Base-by-base conservation (phyloP, 1,140 invertebrate species). In the Hypothenemus hampei region DNA sequence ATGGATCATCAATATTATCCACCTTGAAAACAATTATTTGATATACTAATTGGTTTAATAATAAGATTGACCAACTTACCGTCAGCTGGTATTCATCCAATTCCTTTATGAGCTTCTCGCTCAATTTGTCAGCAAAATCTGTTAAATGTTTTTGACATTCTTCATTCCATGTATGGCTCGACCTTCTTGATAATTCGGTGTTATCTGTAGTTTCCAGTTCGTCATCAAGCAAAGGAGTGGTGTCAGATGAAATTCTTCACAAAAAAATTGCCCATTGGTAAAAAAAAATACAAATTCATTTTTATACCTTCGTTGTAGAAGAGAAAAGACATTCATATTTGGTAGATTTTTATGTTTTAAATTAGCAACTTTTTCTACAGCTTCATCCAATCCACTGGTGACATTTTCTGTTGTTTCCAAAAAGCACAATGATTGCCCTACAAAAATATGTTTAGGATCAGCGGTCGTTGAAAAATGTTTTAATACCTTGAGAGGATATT, bases 111-210 rank as follows among this genome's bases (percentile, higher is more conserved):
- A 89, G 70, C 63, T 86, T 86, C 63, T 85, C 85, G 51, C 78
- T 80, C 3, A 71, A 54, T 65, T 87, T 85, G 63, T 90, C 86
- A 1, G 85, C 86, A 59, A 88, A 88, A 60, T 87, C 85, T 2
- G 82, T 82, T 33, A 89, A 72, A 66, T 88, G 82, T 59, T 80
- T 78, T 50, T 77, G 73, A 44, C 79, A 80, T 54, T 85, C 81
- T 65, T 83, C 78, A 58, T 76, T 78, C 77, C 82, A 83, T 0
- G 72, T 71, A 19, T 73, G 69, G 57, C 73, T 74, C 18, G 77
- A 75, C 40, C 43, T 37, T 0, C 52, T n/a, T 8, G 52, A 47
- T n/a, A 23, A 35, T 13, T 23, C 52, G n/a, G 26, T 31, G 26
- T 29, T 29, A 3, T 18, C 18, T n/a, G 20, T 33, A n/a, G 37